Evolutionary conservation across 2,888 invertebrate genomes (phyloP), one percentile per base, ranked within the genome.

Genomic region (Andrena camellia): DNA sequence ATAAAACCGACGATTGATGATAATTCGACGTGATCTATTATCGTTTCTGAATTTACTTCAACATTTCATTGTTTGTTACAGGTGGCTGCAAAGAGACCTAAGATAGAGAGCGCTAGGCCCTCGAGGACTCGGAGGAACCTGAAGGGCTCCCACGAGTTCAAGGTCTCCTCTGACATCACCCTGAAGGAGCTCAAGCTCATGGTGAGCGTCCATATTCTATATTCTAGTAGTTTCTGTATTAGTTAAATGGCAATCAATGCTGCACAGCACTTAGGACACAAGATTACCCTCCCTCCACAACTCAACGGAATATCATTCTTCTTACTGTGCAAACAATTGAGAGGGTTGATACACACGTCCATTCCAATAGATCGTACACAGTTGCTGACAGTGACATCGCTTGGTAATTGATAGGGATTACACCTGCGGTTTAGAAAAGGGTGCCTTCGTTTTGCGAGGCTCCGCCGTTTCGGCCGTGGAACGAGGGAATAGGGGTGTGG

Each of bases 91-190:
- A 92, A 92, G 84, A 91, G 88, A 77, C 87, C 90, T 50, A 91
- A 92, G 50, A 85, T 90, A 50, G 86, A 87, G 52, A 88, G 69
- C 29, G 54, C 84, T 42, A 91, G 93, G 78, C 92, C 92, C 0
- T 91, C 92, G 70, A 91, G 93, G 71, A 90, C 91, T 54, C 90
- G 93, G 73, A 90, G 93, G 88, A 93, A 93, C 91, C 78, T 92
- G 63, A 92, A 93, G 81, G 93, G 93, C 48, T 92, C 92, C 33
- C 92, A 93, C 79, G 92, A 93, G 74, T 88, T 93, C 31, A 93
- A 92, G 82, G 93, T 93, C 42, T 93, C 93, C 17, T 93, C 93
- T 10, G 91, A 91, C 68, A 93, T 92, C 74, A 93, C 93, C 13
- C 78, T 93, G 50, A 93, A 91, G 77, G 93, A 93, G 66, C 89